Percentiles rank a stretch among this genome's conserved stretches.
phyloP scores from a whole-genome alignment of 2,888 invertebrate genomes.

The Mycalesis mineus region DNA sequence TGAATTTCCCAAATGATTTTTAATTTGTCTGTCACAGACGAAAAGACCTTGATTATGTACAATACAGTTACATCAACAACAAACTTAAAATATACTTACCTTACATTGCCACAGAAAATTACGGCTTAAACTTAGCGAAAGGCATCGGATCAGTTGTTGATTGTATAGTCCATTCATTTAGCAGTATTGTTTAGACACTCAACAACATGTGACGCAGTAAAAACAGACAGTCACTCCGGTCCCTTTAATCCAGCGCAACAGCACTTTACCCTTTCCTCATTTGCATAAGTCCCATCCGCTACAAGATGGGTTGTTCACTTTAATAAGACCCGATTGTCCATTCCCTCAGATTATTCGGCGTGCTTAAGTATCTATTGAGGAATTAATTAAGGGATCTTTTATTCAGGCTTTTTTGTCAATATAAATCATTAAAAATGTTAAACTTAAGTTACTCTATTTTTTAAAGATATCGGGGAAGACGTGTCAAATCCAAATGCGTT shows the following conservation, averaged over 20 bases:
- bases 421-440: neutral
- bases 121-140: no score
- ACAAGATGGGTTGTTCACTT: conserved; percentile 66
- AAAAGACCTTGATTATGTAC: no score
- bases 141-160: neutral
- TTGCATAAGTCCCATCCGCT: conserved; percentile 69
- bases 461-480: no score
- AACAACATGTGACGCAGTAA: conserved; percentile 67
- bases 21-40: no score
- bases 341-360: conserved; percentile 51
- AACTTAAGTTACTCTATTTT: no score
- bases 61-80: no score
- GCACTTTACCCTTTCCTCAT: conserved; percentile 63
- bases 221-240: conserved; percentile 57
- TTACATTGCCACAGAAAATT: no score
- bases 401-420: conserved; percentile 2
- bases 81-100: no score
- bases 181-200: conserved; percentile 20
- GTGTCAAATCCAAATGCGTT: no score
- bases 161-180: conserved; percentile 16
- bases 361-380: conserved; percentile 30
- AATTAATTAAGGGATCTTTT: conserved; percentile 25
- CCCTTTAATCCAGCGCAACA: conserved; percentile 60
- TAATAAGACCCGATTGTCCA: conserved; percentile 60
- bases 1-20: no score